phyloP scores from a whole-genome alignment of 2,888 invertebrate species.

The Drosophila flavopinicola region DNA sequence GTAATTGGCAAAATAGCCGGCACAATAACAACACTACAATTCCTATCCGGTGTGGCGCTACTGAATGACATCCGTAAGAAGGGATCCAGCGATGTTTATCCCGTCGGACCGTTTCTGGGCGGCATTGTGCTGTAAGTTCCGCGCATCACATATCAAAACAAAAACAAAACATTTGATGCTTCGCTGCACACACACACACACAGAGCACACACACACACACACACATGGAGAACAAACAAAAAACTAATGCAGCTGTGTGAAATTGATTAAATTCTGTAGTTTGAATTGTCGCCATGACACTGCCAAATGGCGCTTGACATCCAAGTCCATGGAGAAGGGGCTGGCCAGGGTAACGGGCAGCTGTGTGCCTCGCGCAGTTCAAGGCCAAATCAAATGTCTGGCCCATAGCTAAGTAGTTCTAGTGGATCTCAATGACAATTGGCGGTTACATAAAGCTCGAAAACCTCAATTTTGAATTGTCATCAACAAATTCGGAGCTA shows the following conservation, averaged over 20 bases:
- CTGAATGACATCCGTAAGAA: constrained; percentile 90
- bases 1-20: constrained; percentile 87
- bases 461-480: neutral
- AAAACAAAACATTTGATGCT: constrained; percentile 18
- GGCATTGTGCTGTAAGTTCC: constrained; percentile 90
- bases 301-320: constrained; percentile 29
- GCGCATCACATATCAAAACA: constrained; percentile 3
- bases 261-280: constrained; percentile 64
- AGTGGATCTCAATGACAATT: constrained; percentile 36
- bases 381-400: constrained; percentile 30
- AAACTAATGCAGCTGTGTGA: constrained; percentile 18
- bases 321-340: neutral
- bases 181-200: constrained; percentile 27
- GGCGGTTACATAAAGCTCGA: constrained; percentile 48
- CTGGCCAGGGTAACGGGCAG: neutral
- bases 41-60: constrained; percentile 91
- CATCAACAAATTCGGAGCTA: neutral
- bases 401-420: constrained; percentile 3
- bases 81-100: constrained; percentile 87
- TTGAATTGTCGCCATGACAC: constrained; percentile 66
- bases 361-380: constrained; percentile 31
- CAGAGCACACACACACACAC: neutral
- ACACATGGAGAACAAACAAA: neutral
- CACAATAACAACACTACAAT: constrained; percentile 91
- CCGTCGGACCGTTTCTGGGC: constrained; percentile 90